A percentile compares a stretch with the other conserved stretches of the same genome.
Conservation (phyloP, 2,888 invertebrate genomes). For the Steinernema hermaphroditum region DNA sequence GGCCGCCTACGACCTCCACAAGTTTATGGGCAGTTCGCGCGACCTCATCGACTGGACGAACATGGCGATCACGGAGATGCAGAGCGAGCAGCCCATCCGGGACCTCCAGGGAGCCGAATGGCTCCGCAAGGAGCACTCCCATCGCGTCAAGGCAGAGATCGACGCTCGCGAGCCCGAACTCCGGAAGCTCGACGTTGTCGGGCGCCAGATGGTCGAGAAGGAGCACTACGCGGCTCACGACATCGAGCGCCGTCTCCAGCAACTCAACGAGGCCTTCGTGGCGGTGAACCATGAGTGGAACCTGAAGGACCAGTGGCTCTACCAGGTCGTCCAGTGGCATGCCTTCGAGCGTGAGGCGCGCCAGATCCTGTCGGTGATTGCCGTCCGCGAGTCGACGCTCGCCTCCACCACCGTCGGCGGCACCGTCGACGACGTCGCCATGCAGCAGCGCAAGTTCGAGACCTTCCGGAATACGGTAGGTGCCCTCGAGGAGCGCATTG, state of each 20-base stretch:
- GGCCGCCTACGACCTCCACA: slow-evolving; percentile 84
- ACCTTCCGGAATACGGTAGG: slow-evolving; percentile 88
- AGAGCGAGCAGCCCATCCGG: slow-evolving; percentile 78
- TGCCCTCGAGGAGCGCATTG: slow-evolving; percentile 57
- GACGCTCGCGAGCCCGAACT: slow-evolving; percentile 85
- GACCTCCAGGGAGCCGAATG: slow-evolving; percentile 70
- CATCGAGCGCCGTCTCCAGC: slow-evolving; percentile 66
- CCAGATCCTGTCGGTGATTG: slow-evolving; percentile 84
- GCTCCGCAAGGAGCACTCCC: slow-evolving; percentile 79
- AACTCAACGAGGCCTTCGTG: slow-evolving; percentile 79
- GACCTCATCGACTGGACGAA: slow-evolving; percentile 85
- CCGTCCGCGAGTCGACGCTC: slow-evolving; percentile 77
- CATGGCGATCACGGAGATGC: slow-evolving; percentile 74
- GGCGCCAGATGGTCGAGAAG: slow-evolving; percentile 81
- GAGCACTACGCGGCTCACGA: slow-evolving; percentile 78
- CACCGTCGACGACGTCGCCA: slow-evolving; percentile 73
- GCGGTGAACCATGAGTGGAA: slow-evolving; percentile 84
- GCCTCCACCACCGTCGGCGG: slow-evolving; percentile 39
- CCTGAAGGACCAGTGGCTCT: slow-evolving; percentile 78
- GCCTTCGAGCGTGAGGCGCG: slow-evolving; percentile 91
- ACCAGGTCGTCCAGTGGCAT: slow-evolving; percentile 80
- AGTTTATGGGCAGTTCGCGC: slow-evolving; percentile 83
- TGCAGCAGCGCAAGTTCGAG: slow-evolving; percentile 86
- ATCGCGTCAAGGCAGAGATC: slow-evolving; percentile 79
- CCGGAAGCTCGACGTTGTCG: slow-evolving; percentile 76